These are phyloP conservation scores for Grammomys surdaster DNA, from an alignment of 2,113 vertebrate genomes.

Conservation along the genomic window DNA sequence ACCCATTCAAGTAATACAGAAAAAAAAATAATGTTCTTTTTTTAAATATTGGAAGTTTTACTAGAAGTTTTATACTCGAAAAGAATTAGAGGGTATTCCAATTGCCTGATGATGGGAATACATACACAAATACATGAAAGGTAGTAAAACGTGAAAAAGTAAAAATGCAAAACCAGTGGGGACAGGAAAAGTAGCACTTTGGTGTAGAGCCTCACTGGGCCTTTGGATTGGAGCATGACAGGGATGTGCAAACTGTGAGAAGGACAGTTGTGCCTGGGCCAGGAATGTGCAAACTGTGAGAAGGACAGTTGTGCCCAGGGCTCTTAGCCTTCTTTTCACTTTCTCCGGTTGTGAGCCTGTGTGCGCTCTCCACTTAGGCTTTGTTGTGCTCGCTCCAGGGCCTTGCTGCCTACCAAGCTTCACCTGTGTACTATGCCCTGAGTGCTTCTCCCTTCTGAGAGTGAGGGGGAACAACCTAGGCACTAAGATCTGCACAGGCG, in stretches of 20 bases:
- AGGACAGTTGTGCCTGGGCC: background rate
- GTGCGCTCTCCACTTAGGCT: background rate
- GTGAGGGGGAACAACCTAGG: background rate
- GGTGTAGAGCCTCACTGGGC: background rate
- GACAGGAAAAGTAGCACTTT: background rate
- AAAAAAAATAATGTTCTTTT: background rate
- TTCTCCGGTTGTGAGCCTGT: background rate
- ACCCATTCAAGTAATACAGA: background rate
- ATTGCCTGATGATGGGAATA: background rate
- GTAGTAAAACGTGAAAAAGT: background rate
- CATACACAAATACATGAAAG: background rate
- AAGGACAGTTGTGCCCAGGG: background rate
- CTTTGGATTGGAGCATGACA: background rate
- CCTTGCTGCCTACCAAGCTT: background rate
- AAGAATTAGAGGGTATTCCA: background rate
- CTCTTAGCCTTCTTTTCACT: background rate
- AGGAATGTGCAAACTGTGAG: background rate
- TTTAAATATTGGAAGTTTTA: background rate
- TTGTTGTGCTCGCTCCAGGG: background rate
- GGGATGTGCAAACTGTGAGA: background rate
- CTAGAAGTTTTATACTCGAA: background rate
- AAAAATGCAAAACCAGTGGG: background rate
- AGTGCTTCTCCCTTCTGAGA: background rate
- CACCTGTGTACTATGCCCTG: background rate
- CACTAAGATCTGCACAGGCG: background rate